A percentile compares a stretch with the other conserved stretches of the same genome.
phyloP scores from a whole-genome alignment of 1,140 invertebrate species.

The Hycleus cichorii region DNA sequence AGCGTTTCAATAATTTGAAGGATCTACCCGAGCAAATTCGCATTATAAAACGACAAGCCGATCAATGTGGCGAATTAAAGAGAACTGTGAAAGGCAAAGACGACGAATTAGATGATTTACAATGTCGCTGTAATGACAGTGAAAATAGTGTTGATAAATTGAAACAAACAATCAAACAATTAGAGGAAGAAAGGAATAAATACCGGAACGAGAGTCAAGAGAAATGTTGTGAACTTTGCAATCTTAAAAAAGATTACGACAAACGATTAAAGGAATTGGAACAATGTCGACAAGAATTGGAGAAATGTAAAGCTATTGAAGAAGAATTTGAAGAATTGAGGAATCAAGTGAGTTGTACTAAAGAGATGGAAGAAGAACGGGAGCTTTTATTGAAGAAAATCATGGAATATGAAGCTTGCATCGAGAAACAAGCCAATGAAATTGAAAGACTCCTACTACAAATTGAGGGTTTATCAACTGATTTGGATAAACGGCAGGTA shows the following conservation, averaged over 20 bases:
- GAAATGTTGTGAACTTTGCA: constrained; percentile 25
- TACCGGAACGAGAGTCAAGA: constrained; percentile 20
- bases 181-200: neutral
- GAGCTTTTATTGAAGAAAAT: constrained; percentile 21
- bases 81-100: neutral
- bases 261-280: constrained; percentile 29
- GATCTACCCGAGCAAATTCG: constrained; percentile 21
- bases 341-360: constrained; percentile 24
- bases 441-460: constrained; percentile 34
- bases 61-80: constrained; percentile 15
- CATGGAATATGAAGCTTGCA: constrained; percentile 25
- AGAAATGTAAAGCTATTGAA: constrained; percentile 22
- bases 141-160: constrained; percentile 17
- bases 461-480: constrained; percentile 32
- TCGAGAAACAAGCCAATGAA: constrained; percentile 39
- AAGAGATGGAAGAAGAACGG: constrained; percentile 26
- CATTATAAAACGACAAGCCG: constrained; percentile 6
- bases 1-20: neutral
- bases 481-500: constrained; percentile 34
- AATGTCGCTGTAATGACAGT: constrained; percentile 1
- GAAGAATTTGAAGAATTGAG: constrained; percentile 28
- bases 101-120: neutral
- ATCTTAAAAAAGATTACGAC: constrained; percentile 31
- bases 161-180: constrained; percentile 12
- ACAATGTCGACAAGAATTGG: constrained; percentile 26